Evolutionary conservation across 2,888 invertebrate species (phyloP).

Genomic region (Colletes collaris): DNA sequence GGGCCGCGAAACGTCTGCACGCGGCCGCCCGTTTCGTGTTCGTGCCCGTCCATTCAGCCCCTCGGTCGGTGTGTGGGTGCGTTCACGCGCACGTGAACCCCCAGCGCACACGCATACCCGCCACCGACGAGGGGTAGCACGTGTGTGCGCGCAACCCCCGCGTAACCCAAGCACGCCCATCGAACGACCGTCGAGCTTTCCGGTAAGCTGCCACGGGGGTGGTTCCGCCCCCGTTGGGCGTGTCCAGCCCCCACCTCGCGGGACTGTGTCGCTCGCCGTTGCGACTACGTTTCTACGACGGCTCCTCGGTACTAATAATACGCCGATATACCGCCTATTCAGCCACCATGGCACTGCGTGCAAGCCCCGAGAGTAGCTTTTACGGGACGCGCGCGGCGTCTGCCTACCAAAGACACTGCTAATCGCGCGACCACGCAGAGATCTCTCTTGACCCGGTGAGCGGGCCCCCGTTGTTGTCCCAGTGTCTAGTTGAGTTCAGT

Average conservation of each 20-base stretch:
- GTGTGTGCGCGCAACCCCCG: constrained; percentile 71
- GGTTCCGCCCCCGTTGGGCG: constrained; percentile 75
- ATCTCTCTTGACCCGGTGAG: constrained; percentile 20
- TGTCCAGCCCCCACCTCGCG: constrained; percentile 67
- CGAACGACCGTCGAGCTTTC: constrained; percentile 70
- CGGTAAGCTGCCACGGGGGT: constrained; percentile 69
- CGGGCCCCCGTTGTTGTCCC: neutral
- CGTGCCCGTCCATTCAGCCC: constrained; percentile 64
- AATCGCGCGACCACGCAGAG: constrained; percentile 65
- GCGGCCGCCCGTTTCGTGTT: constrained; percentile 58
- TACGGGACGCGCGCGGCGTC: constrained; percentile 69
- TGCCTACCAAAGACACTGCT: constrained; percentile 61
- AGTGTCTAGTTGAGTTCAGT: constrained; percentile 6
- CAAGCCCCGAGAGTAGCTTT: constrained; percentile 69
- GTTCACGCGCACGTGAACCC: constrained; percentile 34
- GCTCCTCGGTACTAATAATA: constrained; percentile 78
- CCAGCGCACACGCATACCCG: constrained; percentile 22
- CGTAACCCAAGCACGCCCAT: constrained; percentile 57
- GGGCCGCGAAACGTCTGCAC: constrained; percentile 71
- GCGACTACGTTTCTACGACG: constrained; percentile 63
- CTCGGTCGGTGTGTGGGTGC: constrained; percentile 30
- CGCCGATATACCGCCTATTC: constrained; percentile 80
- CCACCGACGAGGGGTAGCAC: constrained; percentile 59
- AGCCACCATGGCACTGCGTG: constrained; percentile 79
- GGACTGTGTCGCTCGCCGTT: constrained; percentile 50